Base-by-base conservation (phyloP, 2,888 invertebrate species). In the Elegia similella region DNA sequence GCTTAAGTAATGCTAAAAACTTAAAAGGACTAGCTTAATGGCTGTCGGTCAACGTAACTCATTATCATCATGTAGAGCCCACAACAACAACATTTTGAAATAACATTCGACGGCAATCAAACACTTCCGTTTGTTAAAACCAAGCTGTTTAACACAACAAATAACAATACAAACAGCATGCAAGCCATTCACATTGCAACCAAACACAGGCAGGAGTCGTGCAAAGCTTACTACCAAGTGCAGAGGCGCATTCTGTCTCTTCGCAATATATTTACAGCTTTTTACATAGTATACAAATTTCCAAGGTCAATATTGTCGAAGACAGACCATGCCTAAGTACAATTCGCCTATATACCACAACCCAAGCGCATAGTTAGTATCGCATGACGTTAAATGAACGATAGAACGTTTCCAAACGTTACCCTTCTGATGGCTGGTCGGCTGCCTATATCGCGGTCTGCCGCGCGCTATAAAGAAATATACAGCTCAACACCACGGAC, bases 361-460 rank as follows among this genome's bases (percentile, higher is more conserved):
- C 76, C 78, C 69, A 79, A 67, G 85, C 87, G 85, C 85, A 70
- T 68, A 69, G 74, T 88, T 88, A 89, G 84, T 86, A 80, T 75
- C 69, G 81, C 81, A 75, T 73, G 73, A 74, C 74, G 68, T 73
- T 80, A 80, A 72, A 78, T 73, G 77, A 78, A 77, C 78, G 75
- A 75, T 76, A 76, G 76, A 75, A 76, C 74, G 72, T 70, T 72
- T 76, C 75, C 72, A 64, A 83, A 88, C 86, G 73, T 91, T 91
- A 90, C 90, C 91, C 89, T 86, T 85, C 70, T 86, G 88, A 78
- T 91, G 91, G 68, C 84, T 87, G 74, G 86, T 69, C 68, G 90
- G 90, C 83, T 82, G 82, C 81, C 73, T 84, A 81, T 86, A 87
- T 78, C 75, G 73, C 78, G 81, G 80, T 75, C 83, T 82, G 82